These are phyloP conservation scores for Montipora cactus DNA, from an alignment of 64 coral and sea anemone species.

Conservation along the genomic window DNA sequence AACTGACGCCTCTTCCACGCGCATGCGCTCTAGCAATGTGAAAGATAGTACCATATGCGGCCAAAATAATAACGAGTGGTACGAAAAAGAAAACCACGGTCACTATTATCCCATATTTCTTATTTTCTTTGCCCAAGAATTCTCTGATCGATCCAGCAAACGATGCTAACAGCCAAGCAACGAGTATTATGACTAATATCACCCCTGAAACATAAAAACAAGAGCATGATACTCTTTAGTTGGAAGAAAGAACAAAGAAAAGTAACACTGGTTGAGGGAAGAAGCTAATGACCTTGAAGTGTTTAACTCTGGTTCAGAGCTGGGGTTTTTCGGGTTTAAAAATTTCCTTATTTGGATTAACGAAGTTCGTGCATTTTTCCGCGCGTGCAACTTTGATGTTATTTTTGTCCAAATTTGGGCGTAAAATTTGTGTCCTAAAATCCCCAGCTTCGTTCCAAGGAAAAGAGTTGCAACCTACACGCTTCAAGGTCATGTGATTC, in stretches of 20 bases:
- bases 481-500: too few species aligned
- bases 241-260: background rate
- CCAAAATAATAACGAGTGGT: conserved; percentile 67
- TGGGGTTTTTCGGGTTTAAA: too few species aligned
- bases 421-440: too few species aligned
- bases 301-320: too few species aligned
- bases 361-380: too few species aligned
- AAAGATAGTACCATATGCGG: conserved; percentile 72
- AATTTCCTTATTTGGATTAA: too few species aligned
- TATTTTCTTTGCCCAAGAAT: background rate
- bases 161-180: conserved; percentile 57
- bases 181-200: conserved; percentile 46
- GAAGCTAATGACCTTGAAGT: too few species aligned
- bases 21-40: conserved; percentile 79
- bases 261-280: too few species aligned
- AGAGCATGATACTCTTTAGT: background rate
- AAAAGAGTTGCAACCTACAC: too few species aligned
- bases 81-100: conserved; percentile 59
- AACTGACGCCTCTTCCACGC: conserved; percentile 74
- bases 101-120: conserved; percentile 58
- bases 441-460: too few species aligned
- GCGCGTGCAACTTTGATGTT: too few species aligned
- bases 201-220: background rate
- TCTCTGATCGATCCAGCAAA: conserved; percentile 50
- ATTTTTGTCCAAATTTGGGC: too few species aligned